Base-by-base conservation (phyloP, 2,888 invertebrate genomes). In the Xanthostigma xanthostigma region DNA sequence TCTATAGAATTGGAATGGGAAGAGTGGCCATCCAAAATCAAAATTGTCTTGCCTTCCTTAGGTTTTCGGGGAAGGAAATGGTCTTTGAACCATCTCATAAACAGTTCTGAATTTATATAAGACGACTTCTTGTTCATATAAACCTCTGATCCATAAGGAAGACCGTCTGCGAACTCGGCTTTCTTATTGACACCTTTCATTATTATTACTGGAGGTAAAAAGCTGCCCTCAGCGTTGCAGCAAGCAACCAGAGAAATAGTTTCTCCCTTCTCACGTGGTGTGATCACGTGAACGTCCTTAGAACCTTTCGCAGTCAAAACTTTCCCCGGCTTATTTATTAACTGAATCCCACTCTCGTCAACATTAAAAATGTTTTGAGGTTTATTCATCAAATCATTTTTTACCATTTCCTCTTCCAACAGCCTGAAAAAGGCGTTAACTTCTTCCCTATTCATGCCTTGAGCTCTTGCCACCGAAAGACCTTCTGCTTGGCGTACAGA, bases 31-130 rank as follows among this genome's bases (percentile, higher is more conserved):
- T 17, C 17, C 17, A 17, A 17, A 17, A 17, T 17, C 17, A 17
- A 17, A 17, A 17, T 17, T 17, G 17, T 17, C 17, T 17, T 17
- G 17, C 17, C 17, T 17, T 17, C 17, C 4, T 17, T 17, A 17
- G 17, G 17, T 17, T 17, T 17, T 17, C 17, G 17, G 13, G 55
- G 55, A 10, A 58, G 45, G 46, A 58, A 59, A 48, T 55, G 54
- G 47, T 55, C 53, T 42, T 46, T 53, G 14, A 60, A 13, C 50
- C 53, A 54, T 41, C 44, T 39, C 11, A 51, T 14, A 39, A 54
- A 52, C 11, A 52, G 36, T 8, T 52, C 51, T n/a, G 51, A 43
- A 17, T 47, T 53, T 13, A 53, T 50, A 38, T 49, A 54, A 3
- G 49, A 50, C 11, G 45, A 49, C 33, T 51, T 49, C 14, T 48